A percentile compares a stretch with the other conserved stretches of the same genome.
Conservation (phyloP, 2,113 vertebrate species). For the Anarrhichthys ocellatus region DNA sequence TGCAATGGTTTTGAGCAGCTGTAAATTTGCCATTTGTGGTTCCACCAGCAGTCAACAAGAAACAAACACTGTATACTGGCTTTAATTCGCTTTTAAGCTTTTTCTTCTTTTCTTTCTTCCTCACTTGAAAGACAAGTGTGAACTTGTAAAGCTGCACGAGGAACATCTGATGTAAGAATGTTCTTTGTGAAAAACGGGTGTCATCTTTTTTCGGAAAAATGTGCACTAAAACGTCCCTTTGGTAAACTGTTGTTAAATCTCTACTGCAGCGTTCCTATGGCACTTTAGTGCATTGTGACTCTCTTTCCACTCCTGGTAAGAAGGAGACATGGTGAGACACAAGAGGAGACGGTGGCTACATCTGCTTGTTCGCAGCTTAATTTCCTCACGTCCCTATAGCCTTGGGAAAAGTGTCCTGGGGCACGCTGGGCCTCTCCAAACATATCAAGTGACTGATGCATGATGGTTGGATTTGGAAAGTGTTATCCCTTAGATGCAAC, state of each 20-base stretch:
- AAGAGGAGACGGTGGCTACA: conserved; percentile 29
- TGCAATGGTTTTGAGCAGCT: not conserved
- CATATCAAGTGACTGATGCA: conserved; percentile 65
- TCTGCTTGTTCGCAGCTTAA: conserved; percentile 33
- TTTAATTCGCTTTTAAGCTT: not conserved
- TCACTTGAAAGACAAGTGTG: not conserved
- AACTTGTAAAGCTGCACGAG: not conserved
- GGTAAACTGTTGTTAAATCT: not conserved
- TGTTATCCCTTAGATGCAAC: conserved; percentile 62
- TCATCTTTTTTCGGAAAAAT: not conserved
- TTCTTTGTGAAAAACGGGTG: not conserved
- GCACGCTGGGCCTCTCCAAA: conserved; percentile 18
- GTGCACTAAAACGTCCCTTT: not conserved
- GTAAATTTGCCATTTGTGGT: not conserved
- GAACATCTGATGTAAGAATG: not conserved
- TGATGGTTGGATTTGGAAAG: conserved; percentile 63
- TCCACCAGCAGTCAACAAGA: not conserved
- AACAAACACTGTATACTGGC: not conserved
- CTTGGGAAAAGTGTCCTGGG: conserved; percentile 36
- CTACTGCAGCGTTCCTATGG: not conserved
- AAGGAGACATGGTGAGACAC: conserved; percentile 11
- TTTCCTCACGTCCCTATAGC: not conserved
- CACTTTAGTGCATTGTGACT: not conserved
- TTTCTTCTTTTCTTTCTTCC: not conserved
- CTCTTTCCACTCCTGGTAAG: conserved; percentile 18